These are phyloP conservation scores for Ceratosolen solmsi DNA, from an alignment of 1,140 invertebrate species.

Conservation along the genomic window DNA sequence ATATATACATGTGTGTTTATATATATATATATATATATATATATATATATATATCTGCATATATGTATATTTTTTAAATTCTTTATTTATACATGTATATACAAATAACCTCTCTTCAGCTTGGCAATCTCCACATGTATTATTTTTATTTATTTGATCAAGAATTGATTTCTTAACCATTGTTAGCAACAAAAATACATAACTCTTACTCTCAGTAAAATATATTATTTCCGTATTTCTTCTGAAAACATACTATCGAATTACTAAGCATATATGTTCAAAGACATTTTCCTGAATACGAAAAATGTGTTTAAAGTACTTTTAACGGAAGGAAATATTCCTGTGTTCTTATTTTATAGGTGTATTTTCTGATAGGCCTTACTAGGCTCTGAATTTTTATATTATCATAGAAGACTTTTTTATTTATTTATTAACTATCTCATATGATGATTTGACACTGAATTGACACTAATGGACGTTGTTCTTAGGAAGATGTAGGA, in stretches of 20 bases:
- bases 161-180: constrained; percentile 47
- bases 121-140: constrained; percentile 57
- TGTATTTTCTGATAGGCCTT: constrained; percentile 39
- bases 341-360: constrained; percentile 4
- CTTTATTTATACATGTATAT: constrained; percentile 46
- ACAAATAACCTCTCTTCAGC: constrained; percentile 54
- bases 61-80: constrained; percentile 58
- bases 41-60: constrained; percentile 30
- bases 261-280: not conserved
- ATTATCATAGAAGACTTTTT: constrained; percentile 42
- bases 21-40: constrained; percentile 57
- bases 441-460: constrained; percentile 54
- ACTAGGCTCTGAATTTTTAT: constrained; percentile 34
- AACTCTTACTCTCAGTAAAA: constrained; percentile 65
- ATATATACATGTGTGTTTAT: constrained; percentile 44
- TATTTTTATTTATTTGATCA: constrained; percentile 52
- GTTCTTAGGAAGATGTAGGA: constrained; percentile 47
- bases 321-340: constrained; percentile 17
- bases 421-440: constrained; percentile 33
- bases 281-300: constrained; percentile 21
- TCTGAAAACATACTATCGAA: constrained; percentile 18
- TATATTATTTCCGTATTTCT: constrained; percentile 56
- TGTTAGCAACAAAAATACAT: constrained; percentile 68
- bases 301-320: constrained; percentile 12
- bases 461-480: constrained; percentile 53